Evolutionary conservation across 2,797 vertebrate genomes (phyloP).

Genomic region (Falco columbarius): DNA sequence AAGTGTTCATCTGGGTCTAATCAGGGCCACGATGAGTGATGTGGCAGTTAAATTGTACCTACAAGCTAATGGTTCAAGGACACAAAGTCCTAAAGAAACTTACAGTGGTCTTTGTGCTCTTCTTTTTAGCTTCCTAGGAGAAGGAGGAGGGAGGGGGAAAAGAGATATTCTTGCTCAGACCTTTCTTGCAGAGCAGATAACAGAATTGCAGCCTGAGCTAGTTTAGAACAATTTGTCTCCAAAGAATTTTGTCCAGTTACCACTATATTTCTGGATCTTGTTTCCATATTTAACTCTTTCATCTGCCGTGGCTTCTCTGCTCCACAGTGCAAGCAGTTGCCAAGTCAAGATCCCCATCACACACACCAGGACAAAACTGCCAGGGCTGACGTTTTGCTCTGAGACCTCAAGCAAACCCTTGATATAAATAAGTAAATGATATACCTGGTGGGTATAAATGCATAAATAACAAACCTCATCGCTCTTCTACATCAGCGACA

Average conservation of each 20-base stretch:
- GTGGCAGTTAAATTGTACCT: slow-evolving; percentile 73
- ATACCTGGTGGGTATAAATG: not conserved
- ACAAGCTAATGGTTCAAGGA: slow-evolving; percentile 64
- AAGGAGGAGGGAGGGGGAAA: not conserved
- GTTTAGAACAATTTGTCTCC: slow-evolving; percentile 56
- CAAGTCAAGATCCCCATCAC: not conserved
- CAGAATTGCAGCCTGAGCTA: slow-evolving; percentile 27
- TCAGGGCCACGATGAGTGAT: slow-evolving; percentile 82
- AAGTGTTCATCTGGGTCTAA: slow-evolving; percentile 82
- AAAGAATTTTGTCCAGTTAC: not conserved
- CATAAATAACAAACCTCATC: not conserved
- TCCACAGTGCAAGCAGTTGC: not conserved
- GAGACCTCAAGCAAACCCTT: not conserved
- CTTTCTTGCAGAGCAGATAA: slow-evolving; percentile 57
- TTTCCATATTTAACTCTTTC: slow-evolving; percentile 56
- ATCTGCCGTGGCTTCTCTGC: not conserved
- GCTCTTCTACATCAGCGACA: not conserved
- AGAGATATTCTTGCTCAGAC: slow-evolving; percentile 28
- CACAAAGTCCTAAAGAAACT: slow-evolving; percentile 57
- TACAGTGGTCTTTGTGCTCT: slow-evolving; percentile 32
- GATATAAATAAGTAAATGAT: not conserved
- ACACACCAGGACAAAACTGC: not conserved
- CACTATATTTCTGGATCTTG: not conserved
- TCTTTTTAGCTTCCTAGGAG: slow-evolving; percentile 27
- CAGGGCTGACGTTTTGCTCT: rapidly evolving